Evolutionary conservation across 2,113 vertebrate species (phyloP).

Genomic region (Butastur rufipennis): DNA sequence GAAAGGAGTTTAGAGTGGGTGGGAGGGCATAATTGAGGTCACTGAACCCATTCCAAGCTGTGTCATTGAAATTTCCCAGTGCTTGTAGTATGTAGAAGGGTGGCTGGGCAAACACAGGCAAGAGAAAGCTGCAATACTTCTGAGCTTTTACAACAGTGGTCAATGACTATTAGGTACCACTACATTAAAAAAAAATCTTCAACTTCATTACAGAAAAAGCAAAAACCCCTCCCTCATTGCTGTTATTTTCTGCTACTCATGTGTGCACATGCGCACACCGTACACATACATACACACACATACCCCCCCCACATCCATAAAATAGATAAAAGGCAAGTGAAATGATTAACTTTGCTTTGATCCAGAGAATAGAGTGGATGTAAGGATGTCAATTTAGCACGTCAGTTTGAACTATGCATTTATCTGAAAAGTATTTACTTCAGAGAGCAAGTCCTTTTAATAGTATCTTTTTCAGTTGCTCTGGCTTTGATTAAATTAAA

Average conservation of each 20-base stretch:
- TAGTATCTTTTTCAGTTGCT: slow-evolving; percentile 39
- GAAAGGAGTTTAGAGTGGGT: slow-evolving; percentile 75
- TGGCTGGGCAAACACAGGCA: slow-evolving; percentile 48
- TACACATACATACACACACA: background rate
- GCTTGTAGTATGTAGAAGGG: slow-evolving; percentile 51
- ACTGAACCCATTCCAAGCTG: slow-evolving; percentile 53
- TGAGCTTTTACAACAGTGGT: slow-evolving; percentile 32
- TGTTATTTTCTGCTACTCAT: background rate
- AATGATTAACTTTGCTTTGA: slow-evolving; percentile 52
- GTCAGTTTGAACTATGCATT: slow-evolving; percentile 12
- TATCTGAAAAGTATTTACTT: slow-evolving; percentile 7
- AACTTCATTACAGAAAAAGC: background rate
- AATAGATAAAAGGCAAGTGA: slow-evolving; percentile 37
- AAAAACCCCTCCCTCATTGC: background rate
- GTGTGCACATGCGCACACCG: background rate
- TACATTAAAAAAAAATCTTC: background rate
- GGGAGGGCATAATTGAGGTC: slow-evolving; percentile 67
- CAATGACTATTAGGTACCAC: slow-evolving; percentile 7
- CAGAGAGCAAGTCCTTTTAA: slow-evolving; percentile 24
- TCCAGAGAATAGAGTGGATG: background rate
- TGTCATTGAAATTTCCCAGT: slow-evolving; percentile 74
- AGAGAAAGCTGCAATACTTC: slow-evolving; percentile 24
- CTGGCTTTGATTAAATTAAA: slow-evolving; percentile 49
- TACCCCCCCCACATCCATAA: background rate
- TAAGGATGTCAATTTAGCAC: slow-evolving; percentile 1